Conservation (phyloP, 2,797 vertebrate species). For the Myripristis murdjan region DNA sequence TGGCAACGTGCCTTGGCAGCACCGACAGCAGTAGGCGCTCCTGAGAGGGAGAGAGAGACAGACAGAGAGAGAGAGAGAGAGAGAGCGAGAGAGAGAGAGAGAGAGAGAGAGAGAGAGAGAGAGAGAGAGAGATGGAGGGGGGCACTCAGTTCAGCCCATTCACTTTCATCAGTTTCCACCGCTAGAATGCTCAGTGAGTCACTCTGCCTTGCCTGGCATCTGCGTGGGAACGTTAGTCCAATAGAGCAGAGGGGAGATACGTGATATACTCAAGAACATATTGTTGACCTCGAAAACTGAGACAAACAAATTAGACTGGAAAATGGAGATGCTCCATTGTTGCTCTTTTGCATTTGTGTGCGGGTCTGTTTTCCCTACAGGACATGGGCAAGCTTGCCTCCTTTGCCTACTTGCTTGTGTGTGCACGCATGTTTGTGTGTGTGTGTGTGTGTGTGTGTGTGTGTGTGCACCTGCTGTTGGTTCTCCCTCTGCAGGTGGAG, state of each 20-base stretch:
- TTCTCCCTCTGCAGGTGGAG: slow-evolving; percentile 91
- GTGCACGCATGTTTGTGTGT: slow-evolving; percentile 10
- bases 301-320: slow-evolving; percentile 61
- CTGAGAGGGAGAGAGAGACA: slow-evolving; percentile 54
- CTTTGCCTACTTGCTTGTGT: slow-evolving; percentile 32
- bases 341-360: slow-evolving; percentile 64
- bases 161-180: slow-evolving; percentile 58
- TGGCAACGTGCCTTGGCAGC: slow-evolving; percentile 96
- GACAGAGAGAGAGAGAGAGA: not conserved
- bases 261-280: slow-evolving; percentile 73
- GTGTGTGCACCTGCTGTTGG: slow-evolving; percentile 86
- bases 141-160: slow-evolving; percentile 53
- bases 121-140: slow-evolving; percentile 2
- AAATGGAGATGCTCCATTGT: slow-evolving; percentile 60
- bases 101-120: slow-evolving; percentile 14
- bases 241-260: slow-evolving; percentile 57
- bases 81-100: not conserved
- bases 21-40: slow-evolving; percentile 97
- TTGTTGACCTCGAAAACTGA: slow-evolving; percentile 70
- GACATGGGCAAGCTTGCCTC: not conserved
- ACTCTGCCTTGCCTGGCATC: slow-evolving; percentile 65
- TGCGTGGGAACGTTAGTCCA: slow-evolving; percentile 80
- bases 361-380: slow-evolving; percentile 28
- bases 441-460: slow-evolving; percentile 21
- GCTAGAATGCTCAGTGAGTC: slow-evolving; percentile 74